Evolutionary conservation across 2,888 invertebrate genomes (phyloP).

Genomic region (Lutraria lutraria): DNA sequence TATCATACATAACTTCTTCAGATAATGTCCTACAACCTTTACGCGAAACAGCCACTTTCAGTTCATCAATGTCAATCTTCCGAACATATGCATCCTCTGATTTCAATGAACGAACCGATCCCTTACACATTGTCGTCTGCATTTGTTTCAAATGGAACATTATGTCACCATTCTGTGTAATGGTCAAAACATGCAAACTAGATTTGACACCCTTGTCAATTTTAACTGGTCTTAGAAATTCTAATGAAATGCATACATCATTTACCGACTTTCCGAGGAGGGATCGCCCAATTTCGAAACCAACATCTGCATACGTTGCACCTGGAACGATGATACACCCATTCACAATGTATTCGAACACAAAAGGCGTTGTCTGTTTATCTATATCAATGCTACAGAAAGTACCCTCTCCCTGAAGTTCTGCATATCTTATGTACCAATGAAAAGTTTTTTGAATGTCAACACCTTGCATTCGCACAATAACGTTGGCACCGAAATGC

Average conservation of each 20-base stretch:
- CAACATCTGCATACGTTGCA: conserved; percentile 66
- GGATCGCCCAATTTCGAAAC: conserved; percentile 46
- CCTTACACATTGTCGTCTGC: conserved; percentile 9
- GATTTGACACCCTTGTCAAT: neutral
- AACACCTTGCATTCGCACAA: conserved; percentile 46
- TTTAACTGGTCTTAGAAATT: conserved; percentile 46
- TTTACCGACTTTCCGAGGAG: neutral
- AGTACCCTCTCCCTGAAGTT: neutral
- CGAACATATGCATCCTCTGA: neutral
- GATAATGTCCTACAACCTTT: neutral
- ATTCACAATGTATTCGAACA: conserved; percentile 65
- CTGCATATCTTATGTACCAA: conserved; percentile 30
- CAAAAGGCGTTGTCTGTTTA: conserved; percentile 58
- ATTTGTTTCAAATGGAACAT: neutral
- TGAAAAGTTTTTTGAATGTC: neutral
- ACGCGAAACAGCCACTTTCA: conserved; percentile 8
- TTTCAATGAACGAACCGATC: neutral
- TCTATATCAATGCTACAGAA: conserved; percentile 44
- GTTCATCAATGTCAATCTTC: neutral
- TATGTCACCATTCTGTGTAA: neutral
- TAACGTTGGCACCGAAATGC: conserved; percentile 50
- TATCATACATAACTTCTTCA: neutral
- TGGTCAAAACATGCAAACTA: conserved; percentile 20
- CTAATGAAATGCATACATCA: conserved; percentile 28
- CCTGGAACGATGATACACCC: conserved; percentile 67